Percentiles rank a stretch among this genome's conserved stretches.
phyloP scores from a whole-genome alignment of 2,888 invertebrate genomes.

The Orthosia gothica region DNA sequence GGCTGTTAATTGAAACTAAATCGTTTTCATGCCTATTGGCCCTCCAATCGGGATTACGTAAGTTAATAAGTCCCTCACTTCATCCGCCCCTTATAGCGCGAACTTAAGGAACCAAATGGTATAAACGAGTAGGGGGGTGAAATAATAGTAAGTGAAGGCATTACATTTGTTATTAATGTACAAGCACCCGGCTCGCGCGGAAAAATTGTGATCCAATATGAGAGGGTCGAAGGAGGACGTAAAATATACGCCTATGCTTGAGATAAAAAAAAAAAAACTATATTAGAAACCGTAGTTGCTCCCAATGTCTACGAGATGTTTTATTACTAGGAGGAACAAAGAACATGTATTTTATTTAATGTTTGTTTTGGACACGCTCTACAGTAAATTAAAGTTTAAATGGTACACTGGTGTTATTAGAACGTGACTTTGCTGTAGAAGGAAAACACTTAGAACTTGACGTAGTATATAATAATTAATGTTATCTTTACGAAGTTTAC shows the following conservation, averaged over 20 bases:
- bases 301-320: constrained; percentile 36
- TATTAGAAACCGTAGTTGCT: constrained; percentile 42
- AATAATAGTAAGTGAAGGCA: constrained; percentile 64
- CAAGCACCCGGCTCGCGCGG: constrained; percentile 43
- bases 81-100: constrained; percentile 68
- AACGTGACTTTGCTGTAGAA: constrained; percentile 21
- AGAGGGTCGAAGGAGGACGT: constrained; percentile 58
- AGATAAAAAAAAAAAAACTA: constrained; percentile 45
- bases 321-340: constrained; percentile 48
- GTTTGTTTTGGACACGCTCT: constrained; percentile 22
- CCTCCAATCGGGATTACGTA: constrained; percentile 68
- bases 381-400: constrained; percentile 37
- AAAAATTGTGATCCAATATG: constrained; percentile 68
- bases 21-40: constrained; percentile 72
- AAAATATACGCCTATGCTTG: constrained; percentile 42
- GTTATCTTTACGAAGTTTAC: constrained; percentile 3
- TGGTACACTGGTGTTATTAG: constrained; percentile 22
- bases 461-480: neutral
- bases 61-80: constrained; percentile 66
- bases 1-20: constrained; percentile 69
- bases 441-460: constrained; percentile 1
- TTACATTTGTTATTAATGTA: constrained; percentile 71
- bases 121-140: constrained; percentile 60
- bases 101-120: constrained; percentile 57
- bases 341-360: constrained; percentile 37